Conservation (phyloP, 1,140 invertebrate genomes). For the Andrena cerasifolii region DNA sequence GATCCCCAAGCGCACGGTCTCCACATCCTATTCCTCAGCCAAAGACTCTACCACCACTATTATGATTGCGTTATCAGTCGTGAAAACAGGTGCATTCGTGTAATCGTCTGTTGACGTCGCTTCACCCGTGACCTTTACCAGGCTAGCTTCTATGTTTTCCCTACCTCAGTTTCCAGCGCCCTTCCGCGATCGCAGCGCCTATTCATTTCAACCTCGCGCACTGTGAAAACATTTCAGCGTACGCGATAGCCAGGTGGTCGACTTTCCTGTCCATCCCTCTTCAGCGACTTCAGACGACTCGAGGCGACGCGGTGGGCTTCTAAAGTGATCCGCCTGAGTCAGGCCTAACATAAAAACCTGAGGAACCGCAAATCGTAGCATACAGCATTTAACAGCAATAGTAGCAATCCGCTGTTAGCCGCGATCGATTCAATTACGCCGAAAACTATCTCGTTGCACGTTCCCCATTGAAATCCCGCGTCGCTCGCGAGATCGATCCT, state of each 20-base stretch:
- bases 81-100: background rate
- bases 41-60: background rate
- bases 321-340: too few relatives aligned
- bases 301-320: too few relatives aligned
- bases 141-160: background rate
- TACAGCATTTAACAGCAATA: too few relatives aligned
- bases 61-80: background rate
- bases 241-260: too few relatives aligned
- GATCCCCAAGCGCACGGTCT: background rate
- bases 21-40: background rate
- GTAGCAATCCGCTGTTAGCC: too few relatives aligned
- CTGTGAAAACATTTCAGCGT: background rate
- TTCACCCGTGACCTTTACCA: background rate
- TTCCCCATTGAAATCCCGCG: background rate
- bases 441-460: background rate
- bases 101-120: background rate
- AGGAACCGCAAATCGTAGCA: too few relatives aligned
- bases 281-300: too few relatives aligned
- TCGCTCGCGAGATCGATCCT: too few relatives aligned
- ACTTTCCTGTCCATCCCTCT: too few relatives aligned
- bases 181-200: background rate
- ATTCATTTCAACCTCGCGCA: background rate
- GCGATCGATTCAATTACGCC: background rate
- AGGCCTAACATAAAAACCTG: too few relatives aligned
- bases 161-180: background rate